Evolutionary conservation across 2,888 invertebrate genomes (phyloP), one percentile per base, ranked within the genome.

Genomic region (Cylindroiulus punctatus): DNA sequence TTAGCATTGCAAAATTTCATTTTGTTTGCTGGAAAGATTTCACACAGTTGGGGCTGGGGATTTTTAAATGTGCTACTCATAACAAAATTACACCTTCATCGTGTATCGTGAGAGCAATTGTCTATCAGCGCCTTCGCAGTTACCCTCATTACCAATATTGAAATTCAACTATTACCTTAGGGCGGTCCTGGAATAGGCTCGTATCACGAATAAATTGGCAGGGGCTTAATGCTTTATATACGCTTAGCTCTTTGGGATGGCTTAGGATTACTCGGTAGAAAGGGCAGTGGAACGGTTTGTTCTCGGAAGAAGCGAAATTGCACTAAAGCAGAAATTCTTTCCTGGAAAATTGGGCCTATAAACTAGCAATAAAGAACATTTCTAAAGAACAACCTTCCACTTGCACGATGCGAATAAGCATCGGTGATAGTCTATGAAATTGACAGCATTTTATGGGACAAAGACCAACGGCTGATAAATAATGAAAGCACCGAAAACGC

Each of bases 401-500:
- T 30, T 30, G 14, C 14, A 14, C 26, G 30, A 76, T 14, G 76
- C 76, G 12, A 76, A 26, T 76, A 30, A 76, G 26, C 76, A 76
- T 76, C 26, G 76, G 26, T 30, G 76, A 26, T 65, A 76, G 76
- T 76, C 76, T 30, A 30, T 76, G 76, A 76, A 76, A 76, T 76
- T 30, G 76, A 26, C 30, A 76, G 76, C 26, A 30, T 76, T 30
- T 76, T 30, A 76, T 76, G 26, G 12, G 76, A 76, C 76, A 30
- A 76, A 30, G 30, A 76, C 10, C 26, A 76, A 76, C 76, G 2
- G 5, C 30, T 30, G 76, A 76, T 76, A 76, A 76, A 76, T 76
- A 30, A 76, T 30, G 26, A 14, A 30, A 12, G 76, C 76, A 76
- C 14, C n/a, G 52, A n/a, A n/a, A 52, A 4, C 52, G 8, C n/a